Conservation (phyloP, 2,797 vertebrate genomes). For the Bradypus variegatus region DNA sequence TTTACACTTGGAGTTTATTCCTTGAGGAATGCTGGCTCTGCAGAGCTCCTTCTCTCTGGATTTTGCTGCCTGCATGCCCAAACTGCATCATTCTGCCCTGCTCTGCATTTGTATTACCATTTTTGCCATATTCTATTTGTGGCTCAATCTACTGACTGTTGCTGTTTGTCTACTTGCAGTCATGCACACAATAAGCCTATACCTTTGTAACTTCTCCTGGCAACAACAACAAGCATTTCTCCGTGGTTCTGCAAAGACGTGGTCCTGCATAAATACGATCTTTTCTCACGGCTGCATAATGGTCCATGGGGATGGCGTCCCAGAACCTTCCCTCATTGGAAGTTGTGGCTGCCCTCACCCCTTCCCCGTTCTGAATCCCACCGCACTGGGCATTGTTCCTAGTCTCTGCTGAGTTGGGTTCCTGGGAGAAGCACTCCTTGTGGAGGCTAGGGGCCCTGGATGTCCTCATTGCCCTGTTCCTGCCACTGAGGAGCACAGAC, state of each 20-base stretch:
- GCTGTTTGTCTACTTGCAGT: not conserved
- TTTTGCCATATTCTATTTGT: too few species aligned
- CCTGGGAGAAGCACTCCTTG: not conserved
- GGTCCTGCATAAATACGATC: too few species aligned
- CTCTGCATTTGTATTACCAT: too few species aligned
- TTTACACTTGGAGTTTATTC: too few species aligned
- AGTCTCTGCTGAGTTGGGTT: not conserved
- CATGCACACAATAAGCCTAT: not conserved
- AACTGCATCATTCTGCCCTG: too few species aligned
- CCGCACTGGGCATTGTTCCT: too few species aligned
- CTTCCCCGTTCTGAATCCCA: not conserved
- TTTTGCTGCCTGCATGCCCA: too few species aligned
- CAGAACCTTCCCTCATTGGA: not conserved
- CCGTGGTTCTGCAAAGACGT: not conserved
- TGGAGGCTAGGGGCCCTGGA: not conserved
- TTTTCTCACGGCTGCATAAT: not conserved
- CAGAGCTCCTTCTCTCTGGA: too few species aligned
- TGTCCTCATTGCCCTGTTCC: not conserved
- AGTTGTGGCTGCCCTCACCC: not conserved
- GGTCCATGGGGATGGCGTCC: not conserved
- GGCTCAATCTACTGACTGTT: too few species aligned
- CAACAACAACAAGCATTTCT: not conserved
- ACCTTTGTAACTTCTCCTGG: not conserved
- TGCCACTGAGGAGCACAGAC: rapidly evolving
- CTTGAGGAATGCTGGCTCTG: too few species aligned